Evolutionary conservation across 1,140 invertebrate genomes (phyloP).

Genomic region (Ips nitidus): DNA sequence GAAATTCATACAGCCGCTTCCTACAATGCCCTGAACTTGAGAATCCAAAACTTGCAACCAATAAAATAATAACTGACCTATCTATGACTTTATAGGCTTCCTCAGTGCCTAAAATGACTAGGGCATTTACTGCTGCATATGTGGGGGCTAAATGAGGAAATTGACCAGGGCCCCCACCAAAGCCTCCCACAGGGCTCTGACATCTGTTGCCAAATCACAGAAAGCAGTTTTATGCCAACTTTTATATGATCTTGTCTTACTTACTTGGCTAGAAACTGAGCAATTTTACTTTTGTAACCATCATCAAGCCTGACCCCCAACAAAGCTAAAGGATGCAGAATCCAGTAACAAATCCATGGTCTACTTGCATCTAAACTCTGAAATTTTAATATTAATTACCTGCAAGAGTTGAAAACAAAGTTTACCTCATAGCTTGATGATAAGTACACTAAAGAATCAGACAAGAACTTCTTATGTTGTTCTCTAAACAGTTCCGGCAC

Average conservation of each 20-base stretch:
- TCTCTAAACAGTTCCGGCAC: conserved; percentile 65
- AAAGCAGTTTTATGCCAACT: neutral
- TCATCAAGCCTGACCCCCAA: conserved; percentile 72
- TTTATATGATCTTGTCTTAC: neutral
- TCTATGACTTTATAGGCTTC: conserved; percentile 87
- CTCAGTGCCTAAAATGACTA: conserved; percentile 85
- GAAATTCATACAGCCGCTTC: conserved; percentile 71
- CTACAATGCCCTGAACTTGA: conserved; percentile 48
- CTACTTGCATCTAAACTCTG: conserved; percentile 89
- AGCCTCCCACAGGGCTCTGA: conserved; percentile 82
- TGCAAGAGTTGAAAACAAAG: conserved; percentile 8
- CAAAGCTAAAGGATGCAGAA: conserved; percentile 84
- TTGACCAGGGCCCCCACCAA: conserved; percentile 92
- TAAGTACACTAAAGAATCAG: conserved; percentile 67
- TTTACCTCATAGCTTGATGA: conserved; percentile 70
- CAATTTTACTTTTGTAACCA: conserved; percentile 64
- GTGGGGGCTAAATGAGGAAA: conserved; percentile 92
- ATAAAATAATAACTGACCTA: conserved; percentile 54
- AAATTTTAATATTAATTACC: conserved; percentile 32
- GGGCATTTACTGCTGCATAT: conserved; percentile 93
- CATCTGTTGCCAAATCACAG: conserved; percentile 59
- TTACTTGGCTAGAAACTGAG: conserved; percentile 65
- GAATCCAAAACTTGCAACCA: neutral
- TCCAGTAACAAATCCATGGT: conserved; percentile 96
- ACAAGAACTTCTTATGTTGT: conserved; percentile 69